Base-by-base conservation (phyloP, 2,797 vertebrate genomes). In the Simalia tracyae region DNA sequence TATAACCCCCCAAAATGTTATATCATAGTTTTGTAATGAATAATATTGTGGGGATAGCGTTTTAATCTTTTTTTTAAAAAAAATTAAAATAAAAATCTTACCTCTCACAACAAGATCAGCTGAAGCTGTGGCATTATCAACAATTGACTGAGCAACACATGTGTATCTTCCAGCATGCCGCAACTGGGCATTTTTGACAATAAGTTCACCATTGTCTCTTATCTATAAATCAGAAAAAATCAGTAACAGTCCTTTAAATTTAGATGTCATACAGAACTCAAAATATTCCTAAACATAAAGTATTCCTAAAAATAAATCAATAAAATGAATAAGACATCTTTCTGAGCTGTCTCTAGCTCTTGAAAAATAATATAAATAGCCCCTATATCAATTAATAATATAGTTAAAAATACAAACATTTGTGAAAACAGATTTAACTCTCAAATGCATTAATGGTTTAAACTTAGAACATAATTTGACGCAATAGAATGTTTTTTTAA, bases 31-130 rank as follows among this genome's bases (percentile, higher is more conserved):
- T 61, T 61, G 22, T 61, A 24, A 61, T 61, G 22, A 24, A 61
- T 61, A 61, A 66, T 66, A 54, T 54, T 54, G 64, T 66, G 36
- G 72, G 9, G 46, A 46, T 76, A 81, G 19, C 19, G 46, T 54
- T 28, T 31, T 17, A 84, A 6, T 2, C 46, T 28, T 50, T 46
- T 0, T 50, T 46, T 0, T 50, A n/a, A 66, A 86, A 50, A 22
- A 4, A 54, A 10, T 54, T 24, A 7, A 50, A 84, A 22, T 59
- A 81, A 90, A 88, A 24, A 86, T 46, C 98, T 98, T 97, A 99
- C 99, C 99, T 98, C 99, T 97, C 88, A 99, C 99, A 36, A 99
- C 98, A 90, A 99, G 98, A 94, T 98, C 97, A 61, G 99, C 99
- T 0, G 98, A 98, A 84, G 98, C 98, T 0, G 98, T 98, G 8